These are phyloP conservation scores for Girardinichthys multiradiatus DNA, from an alignment of 2,113 vertebrate genomes.

Conservation along the genomic window DNA sequence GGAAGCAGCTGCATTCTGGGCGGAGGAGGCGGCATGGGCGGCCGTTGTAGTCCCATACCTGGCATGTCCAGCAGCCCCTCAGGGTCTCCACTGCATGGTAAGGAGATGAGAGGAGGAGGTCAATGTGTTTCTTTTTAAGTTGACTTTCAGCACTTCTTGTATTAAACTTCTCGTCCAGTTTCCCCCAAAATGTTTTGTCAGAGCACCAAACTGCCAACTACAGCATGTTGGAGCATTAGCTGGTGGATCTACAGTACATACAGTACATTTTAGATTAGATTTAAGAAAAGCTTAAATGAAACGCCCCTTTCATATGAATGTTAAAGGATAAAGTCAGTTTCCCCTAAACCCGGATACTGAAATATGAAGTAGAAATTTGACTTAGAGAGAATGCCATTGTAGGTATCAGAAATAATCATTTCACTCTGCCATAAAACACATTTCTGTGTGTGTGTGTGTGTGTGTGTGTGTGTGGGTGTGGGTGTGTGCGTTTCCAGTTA, in stretches of 20 bases:
- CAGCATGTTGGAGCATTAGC: no score
- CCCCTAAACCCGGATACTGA: no score
- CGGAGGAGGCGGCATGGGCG: conserved; percentile 67
- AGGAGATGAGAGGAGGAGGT: conserved; percentile 46
- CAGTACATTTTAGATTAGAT: no score
- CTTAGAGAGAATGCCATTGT: no score
- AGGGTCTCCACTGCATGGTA: conserved; percentile 94
- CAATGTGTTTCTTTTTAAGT: not conserved
- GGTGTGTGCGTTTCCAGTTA: conserved; percentile 43
- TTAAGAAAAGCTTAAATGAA: no score
- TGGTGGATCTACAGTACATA: no score
- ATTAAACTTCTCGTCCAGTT: not conserved
- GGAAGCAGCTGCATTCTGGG: conserved; percentile 67
- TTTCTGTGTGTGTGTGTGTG: no score
- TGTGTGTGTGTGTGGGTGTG: not conserved
- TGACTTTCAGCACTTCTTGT: not conserved
- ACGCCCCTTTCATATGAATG: no score
- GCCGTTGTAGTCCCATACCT: conserved; percentile 92
- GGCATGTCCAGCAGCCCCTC: conserved; percentile 96
- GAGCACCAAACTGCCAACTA: not conserved
- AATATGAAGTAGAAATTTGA: no score
- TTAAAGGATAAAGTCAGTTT: no score
- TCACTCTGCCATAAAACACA: no score
- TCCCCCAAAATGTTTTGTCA: not conserved
- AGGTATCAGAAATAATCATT: no score